These are phyloP conservation scores for Coenobita brevimanus DNA, from an alignment of 1,140 invertebrate species.

Conservation along the genomic window DNA sequence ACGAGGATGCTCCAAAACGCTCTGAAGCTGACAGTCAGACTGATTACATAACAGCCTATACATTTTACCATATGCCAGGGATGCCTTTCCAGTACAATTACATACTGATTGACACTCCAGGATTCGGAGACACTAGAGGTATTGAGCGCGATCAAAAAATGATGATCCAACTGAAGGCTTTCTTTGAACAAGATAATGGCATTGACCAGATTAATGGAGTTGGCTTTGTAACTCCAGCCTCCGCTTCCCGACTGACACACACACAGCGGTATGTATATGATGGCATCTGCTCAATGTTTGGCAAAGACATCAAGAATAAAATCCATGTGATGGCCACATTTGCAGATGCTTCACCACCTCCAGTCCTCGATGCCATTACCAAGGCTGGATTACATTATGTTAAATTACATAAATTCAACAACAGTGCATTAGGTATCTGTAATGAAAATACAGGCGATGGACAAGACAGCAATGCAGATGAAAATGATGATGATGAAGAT, in stretches of 20 bases:
- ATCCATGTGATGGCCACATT: conserved; percentile 29
- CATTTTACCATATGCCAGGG: conserved; percentile 18
- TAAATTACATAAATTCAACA: conserved; percentile 21
- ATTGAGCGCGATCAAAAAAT: conserved; percentile 33
- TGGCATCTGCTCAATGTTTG: conserved; percentile 41
- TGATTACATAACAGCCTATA: conserved; percentile 23
- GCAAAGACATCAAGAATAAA: conserved; percentile 36
- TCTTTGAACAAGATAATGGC: conserved; percentile 20
- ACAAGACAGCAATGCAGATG: neutral
- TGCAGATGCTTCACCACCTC: conserved; percentile 29
- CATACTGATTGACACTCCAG: conserved; percentile 21
- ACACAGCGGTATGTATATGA: too few species aligned
- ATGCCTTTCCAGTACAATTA: conserved; percentile 36
- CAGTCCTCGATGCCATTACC: neutral
- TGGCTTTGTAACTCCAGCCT: conserved; percentile 37
- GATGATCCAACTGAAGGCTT: conserved; percentile 18
- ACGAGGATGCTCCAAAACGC: conserved; percentile 21
- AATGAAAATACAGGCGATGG: too few species aligned
- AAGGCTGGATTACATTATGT: conserved; percentile 6
- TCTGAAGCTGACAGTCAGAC: conserved; percentile 32
- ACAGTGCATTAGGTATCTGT: conserved; percentile 4
- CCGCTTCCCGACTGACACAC: conserved; percentile 21
- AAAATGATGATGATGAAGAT: neutral
- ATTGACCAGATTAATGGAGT: conserved; percentile 34
- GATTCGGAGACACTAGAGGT: conserved; percentile 35